A percentile compares a stretch with the other conserved stretches of the same genome.
Evolutionary conservation across 1,140 invertebrate species (phyloP).

Genomic region (Laupala kohalensis): DNA sequence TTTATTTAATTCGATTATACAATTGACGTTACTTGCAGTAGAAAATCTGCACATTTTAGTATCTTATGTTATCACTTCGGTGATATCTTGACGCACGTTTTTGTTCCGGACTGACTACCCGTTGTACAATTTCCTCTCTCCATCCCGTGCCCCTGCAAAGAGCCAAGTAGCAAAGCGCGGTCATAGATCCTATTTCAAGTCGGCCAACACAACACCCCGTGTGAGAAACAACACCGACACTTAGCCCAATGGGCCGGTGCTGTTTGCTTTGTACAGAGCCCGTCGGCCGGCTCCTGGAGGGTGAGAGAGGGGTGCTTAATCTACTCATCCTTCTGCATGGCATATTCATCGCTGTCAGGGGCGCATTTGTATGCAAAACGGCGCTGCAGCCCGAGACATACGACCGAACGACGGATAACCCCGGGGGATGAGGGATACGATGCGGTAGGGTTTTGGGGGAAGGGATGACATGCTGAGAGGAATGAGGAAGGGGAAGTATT

Average conservation of each 20-base stretch:
- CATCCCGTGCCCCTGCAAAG: background rate
- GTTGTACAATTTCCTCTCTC: background rate
- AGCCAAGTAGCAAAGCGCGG: background rate
- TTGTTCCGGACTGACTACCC: too few species aligned
- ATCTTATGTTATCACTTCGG: too few species aligned
- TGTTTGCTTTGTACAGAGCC: background rate
- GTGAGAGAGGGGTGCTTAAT: background rate
- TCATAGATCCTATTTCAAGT: background rate
- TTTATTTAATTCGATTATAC: too few species aligned
- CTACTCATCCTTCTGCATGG: background rate
- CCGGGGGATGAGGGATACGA: too few species aligned
- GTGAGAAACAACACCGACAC: background rate
- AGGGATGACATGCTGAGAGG: too few species aligned
- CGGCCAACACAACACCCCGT: background rate
- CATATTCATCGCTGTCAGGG: background rate
- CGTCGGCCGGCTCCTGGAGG: background rate
- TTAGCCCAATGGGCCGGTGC: background rate
- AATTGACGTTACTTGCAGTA: too few species aligned
- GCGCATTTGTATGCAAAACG: background rate
- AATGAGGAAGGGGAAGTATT: too few species aligned
- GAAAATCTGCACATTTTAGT: too few species aligned
- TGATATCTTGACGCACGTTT: too few species aligned
- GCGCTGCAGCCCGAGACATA: background rate
- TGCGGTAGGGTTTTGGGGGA: too few species aligned
- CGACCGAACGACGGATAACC: too few species aligned